Conservation (phyloP, 2,113 vertebrate species). For the Alethe diademata region DNA sequence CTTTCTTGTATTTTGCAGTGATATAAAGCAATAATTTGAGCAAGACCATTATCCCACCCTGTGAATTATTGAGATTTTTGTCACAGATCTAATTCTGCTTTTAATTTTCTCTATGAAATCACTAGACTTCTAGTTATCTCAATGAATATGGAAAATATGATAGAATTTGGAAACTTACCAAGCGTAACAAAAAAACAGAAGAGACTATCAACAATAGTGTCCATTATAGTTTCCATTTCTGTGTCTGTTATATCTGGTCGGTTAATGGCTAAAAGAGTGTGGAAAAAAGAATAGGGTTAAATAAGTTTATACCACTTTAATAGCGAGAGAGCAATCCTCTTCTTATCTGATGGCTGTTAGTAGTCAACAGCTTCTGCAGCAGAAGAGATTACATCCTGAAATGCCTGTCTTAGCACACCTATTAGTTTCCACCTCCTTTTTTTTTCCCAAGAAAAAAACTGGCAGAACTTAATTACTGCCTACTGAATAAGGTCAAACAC, state of each 20-base stretch:
- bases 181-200: constrained; percentile 99
- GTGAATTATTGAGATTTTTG: neutral
- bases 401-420: neutral
- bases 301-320: neutral
- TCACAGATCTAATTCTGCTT: neutral
- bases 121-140: neutral
- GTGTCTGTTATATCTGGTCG: constrained; percentile 93
- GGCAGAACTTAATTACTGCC: neutral
- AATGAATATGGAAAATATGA: neutral
- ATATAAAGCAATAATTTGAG: neutral
- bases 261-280: constrained; percentile 84
- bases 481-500: neutral
- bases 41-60: neutral
- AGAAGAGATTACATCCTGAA: neutral
- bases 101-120: neutral
- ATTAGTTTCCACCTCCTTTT: too few relatives aligned
- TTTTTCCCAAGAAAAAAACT: neutral
- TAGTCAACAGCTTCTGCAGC: neutral
- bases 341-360: neutral
- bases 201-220: constrained; percentile 96
- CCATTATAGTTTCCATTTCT: constrained; percentile 97
- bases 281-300: neutral
- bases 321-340: neutral
- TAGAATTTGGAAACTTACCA: constrained; percentile 78
- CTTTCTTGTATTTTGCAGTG: neutral